Base-by-base conservation (phyloP, 2,113 vertebrate genomes). In the Eptesicus fuscus region DNA sequence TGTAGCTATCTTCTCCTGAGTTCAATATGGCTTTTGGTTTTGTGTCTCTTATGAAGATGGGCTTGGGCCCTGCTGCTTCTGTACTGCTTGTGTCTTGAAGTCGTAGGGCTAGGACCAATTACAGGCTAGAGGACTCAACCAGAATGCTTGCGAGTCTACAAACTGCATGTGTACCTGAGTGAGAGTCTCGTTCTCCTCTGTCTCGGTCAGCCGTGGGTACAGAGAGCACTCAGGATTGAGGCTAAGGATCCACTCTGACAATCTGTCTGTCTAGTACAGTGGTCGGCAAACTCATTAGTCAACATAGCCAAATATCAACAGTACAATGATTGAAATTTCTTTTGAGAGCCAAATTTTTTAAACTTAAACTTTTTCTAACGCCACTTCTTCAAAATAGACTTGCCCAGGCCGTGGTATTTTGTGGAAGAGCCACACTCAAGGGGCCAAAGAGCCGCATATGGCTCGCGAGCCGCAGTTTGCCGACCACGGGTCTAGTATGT, bases 11-110 rank as follows among this genome's bases (percentile, higher is more conserved):
- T 92, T 94, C 56, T 56, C 17, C 9, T 13, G 49, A 94, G 40
- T 89, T 93, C 59, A 92, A 44, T 86, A 28, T 83, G 56, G 59
- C 82, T 11, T 93, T 65, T 92, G 94, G 20, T 25, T 90, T 17
- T 76, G 7, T 61, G 44, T 23, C 32, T 88, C 25, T 84, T 53
- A 30, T 61, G 88, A 88, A 90, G 59, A 73, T 53, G 42, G 49
- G 6, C 23, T 47, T 73, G 25, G n/a, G 53, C 14, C 40, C 61
- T 87, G 79, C 56, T 67, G 8, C 40, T 28, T 59, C 42, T 94
- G 28, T 63, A 49, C 9, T 83, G 44, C 71, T 82, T 90, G 16
- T 69, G 1, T 37, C 28, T 77, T 90, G 35, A 59, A 80, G 44
- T 77, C 70, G 67, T 10, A 92, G 77, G 65, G 28, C 80, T 91